Conservation (phyloP, 53 echinoderm and acorn worm species). For the Zoroaster sp. region DNA sequence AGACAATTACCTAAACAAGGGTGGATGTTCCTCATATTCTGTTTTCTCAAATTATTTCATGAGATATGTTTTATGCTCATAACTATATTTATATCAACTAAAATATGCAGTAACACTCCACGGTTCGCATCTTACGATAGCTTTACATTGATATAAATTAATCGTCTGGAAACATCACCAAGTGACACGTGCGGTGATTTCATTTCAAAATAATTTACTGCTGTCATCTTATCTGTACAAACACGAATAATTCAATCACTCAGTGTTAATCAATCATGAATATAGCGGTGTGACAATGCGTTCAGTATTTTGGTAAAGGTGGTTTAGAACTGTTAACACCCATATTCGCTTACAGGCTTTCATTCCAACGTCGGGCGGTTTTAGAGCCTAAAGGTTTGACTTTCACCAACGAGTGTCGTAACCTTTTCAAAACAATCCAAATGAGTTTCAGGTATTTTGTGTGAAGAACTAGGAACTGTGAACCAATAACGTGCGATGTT, state of each 20-base stretch:
- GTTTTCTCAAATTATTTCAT: too few relatives aligned
- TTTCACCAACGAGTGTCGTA: not conserved
- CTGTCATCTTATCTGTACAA: not conserved
- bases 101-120: too few relatives aligned
- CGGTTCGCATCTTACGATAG: too few relatives aligned
- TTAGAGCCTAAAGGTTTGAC: not conserved
- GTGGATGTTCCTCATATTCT: too few relatives aligned
- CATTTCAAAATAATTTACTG: not conserved
- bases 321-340: slow-evolving; percentile 44
- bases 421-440: not conserved
- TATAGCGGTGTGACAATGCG: not conserved
- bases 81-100: too few relatives aligned
- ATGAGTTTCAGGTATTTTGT: slow-evolving; percentile 16
- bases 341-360: slow-evolving; percentile 1
- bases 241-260: slow-evolving; percentile 29
- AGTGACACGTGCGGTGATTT: not conserved
- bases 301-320: not conserved
- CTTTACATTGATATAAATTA: not conserved
- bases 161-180: not conserved
- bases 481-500: not conserved
- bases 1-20: too few relatives aligned
- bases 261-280: slow-evolving; percentile 1
- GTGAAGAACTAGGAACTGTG: not conserved
- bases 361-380: slow-evolving; percentile 13
- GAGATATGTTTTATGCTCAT: too few relatives aligned